A percentile compares a stretch with the other conserved stretches of the same genome.
Conservation (phyloP, 2,888 invertebrate species). For the Chesias legatella region DNA sequence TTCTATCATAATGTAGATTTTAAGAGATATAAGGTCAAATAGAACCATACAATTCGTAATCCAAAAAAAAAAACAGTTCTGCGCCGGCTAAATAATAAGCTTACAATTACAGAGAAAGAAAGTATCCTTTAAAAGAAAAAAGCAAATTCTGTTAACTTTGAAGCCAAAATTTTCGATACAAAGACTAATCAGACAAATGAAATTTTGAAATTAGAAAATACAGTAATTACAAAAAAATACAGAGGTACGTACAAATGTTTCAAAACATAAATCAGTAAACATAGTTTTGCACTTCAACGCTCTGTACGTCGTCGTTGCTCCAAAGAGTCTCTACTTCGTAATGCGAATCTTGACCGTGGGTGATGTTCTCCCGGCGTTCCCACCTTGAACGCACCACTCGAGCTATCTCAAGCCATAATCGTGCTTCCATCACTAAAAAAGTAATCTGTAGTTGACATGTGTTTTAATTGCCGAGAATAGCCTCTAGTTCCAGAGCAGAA, state of each 20-base stretch:
- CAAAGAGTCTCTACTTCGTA: conserved; percentile 60
- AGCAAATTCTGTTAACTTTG: too few species aligned
- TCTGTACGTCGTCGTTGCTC: conserved; percentile 65
- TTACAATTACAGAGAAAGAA: too few species aligned
- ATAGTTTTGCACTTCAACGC: conserved; percentile 64
- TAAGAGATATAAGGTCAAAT: too few species aligned
- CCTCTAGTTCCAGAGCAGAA: too few species aligned
- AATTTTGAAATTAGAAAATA: not conserved
- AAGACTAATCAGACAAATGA: too few species aligned
- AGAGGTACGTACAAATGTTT: not conserved
- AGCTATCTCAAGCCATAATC: conserved; percentile 62
- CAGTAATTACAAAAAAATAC: not conserved
- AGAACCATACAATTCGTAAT: too few species aligned
- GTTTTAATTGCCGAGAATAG: too few species aligned
- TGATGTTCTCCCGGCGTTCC: conserved; percentile 45
- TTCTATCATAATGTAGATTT: too few species aligned
- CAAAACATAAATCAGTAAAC: conserved; percentile 39
- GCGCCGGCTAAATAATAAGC: too few species aligned
- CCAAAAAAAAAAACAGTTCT: too few species aligned
- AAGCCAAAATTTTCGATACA: too few species aligned
- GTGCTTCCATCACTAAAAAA: conserved; percentile 49
- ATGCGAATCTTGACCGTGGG: conserved; percentile 27
- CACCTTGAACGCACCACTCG: conserved; percentile 56
- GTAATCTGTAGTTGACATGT: not conserved
- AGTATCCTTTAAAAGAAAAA: too few species aligned